Evolutionary conservation across 2,797 vertebrate species (phyloP).

Genomic region (Macroramphosus scolopax): DNA sequence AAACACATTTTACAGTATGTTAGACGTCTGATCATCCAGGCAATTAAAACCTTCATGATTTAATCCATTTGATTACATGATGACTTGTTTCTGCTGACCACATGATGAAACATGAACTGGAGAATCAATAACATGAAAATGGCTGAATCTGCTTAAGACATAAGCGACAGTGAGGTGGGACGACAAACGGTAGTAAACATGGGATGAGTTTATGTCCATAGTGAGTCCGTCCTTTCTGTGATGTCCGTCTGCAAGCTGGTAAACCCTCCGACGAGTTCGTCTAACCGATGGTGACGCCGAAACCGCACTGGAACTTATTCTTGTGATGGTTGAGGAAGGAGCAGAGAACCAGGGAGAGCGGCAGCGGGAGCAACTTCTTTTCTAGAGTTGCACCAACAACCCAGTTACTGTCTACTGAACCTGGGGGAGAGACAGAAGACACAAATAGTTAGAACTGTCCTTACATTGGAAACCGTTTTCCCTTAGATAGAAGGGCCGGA

Average conservation of each 20-base stretch:
- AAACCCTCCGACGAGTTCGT: neutral
- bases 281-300: conserved; percentile 88
- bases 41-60: conserved; percentile 1
- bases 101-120: conserved; percentile 7
- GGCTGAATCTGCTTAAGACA: conserved; percentile 6
- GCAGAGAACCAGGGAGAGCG: conserved; percentile 86
- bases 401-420: conserved; percentile 91
- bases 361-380: conserved; percentile 88
- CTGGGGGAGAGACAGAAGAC: conserved; percentile 50
- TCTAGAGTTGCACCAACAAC: conserved; percentile 88
- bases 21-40: conserved; percentile 8
- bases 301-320: conserved; percentile 93
- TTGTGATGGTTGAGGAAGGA: conserved; percentile 90
- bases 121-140: conserved; percentile 12
- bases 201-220: conserved; percentile 22
- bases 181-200: conserved; percentile 7
- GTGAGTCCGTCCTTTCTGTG: conserved; percentile 26
- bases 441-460: too few relatives aligned
- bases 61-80: too few relatives aligned
- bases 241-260: too few relatives aligned
- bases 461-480: too few relatives aligned
- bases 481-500: too few relatives aligned
- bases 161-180: conserved; percentile 16
- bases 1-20: too few relatives aligned
- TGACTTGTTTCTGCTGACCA: conserved; percentile 19